Evolutionary conservation across 2,113 vertebrate genomes (phyloP).

Genomic region (Pitta sordida): DNA sequence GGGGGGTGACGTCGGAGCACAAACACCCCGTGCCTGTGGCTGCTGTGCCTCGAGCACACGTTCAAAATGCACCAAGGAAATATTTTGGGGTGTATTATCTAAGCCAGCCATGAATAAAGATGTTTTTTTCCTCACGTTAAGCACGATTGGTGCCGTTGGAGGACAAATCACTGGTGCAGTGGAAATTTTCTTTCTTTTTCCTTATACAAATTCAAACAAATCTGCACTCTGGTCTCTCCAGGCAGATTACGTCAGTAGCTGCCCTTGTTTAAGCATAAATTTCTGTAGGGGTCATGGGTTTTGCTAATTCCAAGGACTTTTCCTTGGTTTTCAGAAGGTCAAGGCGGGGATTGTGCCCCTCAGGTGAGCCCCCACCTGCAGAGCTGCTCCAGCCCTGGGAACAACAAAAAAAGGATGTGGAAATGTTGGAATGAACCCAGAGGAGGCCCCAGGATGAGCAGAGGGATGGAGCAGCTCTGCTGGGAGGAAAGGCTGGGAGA

Average conservation of each 20-base stretch:
- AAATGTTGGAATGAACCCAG: neutral
- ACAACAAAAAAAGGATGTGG: neutral
- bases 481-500: neutral
- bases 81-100: conserved; percentile 26
- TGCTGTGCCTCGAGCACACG: neutral
- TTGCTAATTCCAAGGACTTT: neutral
- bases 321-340: neutral
- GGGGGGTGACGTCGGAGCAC: neutral
- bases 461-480: neutral
- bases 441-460: neutral
- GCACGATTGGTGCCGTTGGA: neutral
- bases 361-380: neutral
- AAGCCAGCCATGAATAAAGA: conserved; percentile 13
- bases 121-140: neutral
- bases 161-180: neutral
- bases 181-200: conserved; percentile 17
- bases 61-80: neutral
- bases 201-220: neutral
- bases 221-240: conserved; percentile 35
- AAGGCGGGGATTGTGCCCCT: no score
- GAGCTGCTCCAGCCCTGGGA: neutral
- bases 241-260: neutral
- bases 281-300: neutral
- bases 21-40: neutral
- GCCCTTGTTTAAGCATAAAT: conserved; percentile 31